A percentile compares a stretch with the other conserved stretches of the same genome.
These are phyloP conservation scores for Tauraco erythrolophus DNA, from an alignment of 2,113 vertebrate species.

Conservation along the genomic window DNA sequence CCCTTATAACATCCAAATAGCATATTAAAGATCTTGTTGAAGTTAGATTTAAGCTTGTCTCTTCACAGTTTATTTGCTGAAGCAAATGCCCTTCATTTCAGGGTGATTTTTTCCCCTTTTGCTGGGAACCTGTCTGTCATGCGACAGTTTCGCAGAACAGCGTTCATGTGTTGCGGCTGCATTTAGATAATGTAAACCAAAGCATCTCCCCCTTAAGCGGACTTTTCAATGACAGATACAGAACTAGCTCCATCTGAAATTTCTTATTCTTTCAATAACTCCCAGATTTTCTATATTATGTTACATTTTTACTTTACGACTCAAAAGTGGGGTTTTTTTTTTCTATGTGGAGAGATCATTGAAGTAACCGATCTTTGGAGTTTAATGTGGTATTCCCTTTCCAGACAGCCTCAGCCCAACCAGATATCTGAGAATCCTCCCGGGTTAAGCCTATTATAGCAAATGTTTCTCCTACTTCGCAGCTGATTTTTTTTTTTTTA, in stretches of 20 bases:
- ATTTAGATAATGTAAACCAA: slow-evolving; percentile 55
- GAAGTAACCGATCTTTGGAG: not conserved
- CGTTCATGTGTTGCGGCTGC: slow-evolving; percentile 11
- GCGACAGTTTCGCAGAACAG: not conserved
- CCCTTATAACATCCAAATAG: slow-evolving; percentile 59
- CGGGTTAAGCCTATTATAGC: not conserved
- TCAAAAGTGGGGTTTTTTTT: not conserved
- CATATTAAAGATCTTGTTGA: slow-evolving; percentile 66
- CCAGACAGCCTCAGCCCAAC: not conserved
- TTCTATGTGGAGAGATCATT: not conserved
- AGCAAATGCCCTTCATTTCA: slow-evolving; percentile 67
- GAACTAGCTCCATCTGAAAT: slow-evolving; percentile 24
- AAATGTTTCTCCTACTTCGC: slow-evolving; percentile 18
- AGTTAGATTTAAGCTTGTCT: slow-evolving; percentile 62
- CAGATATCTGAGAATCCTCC: slow-evolving; percentile 44
- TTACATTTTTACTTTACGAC: not conserved
- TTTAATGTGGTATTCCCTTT: slow-evolving; percentile 15
- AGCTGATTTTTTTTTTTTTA: not conserved
- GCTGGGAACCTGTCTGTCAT: slow-evolving; percentile 1
- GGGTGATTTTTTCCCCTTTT: slow-evolving; percentile 45
- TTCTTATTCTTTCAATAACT: not conserved
- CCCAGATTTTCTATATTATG: not conserved
- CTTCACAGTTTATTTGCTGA: slow-evolving; percentile 59
- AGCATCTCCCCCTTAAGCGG: slow-evolving; percentile 22
- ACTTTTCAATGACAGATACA: slow-evolving; percentile 4